A percentile compares a stretch with the other conserved stretches of the same genome.
Evolutionary conservation across 2,888 invertebrate species (phyloP).

Genomic region (Mesorhabditis spiculigera): DNA sequence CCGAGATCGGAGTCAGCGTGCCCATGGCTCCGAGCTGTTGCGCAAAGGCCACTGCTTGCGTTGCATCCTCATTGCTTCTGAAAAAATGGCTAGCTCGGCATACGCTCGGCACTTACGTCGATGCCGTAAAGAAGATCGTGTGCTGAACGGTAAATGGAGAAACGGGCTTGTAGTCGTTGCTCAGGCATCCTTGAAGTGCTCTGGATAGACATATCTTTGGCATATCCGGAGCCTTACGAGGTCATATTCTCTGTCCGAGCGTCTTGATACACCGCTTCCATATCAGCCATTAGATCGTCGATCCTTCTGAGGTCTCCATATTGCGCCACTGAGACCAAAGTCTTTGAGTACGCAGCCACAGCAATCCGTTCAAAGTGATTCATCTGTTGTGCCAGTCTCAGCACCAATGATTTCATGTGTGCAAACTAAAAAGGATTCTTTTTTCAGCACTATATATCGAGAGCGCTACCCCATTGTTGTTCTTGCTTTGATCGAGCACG

Average conservation of each 20-base stretch:
- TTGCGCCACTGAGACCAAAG: not conserved
- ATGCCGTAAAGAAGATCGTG: too few relatives aligned
- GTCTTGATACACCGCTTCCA: not conserved
- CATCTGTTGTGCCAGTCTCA: not conserved
- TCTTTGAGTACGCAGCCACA: not conserved
- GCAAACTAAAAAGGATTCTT: not conserved
- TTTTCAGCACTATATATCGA: not conserved
- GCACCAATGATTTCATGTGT: not conserved
- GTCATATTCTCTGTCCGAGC: too few relatives aligned
- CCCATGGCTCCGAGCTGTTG: not conserved
- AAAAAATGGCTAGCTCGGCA: not conserved
- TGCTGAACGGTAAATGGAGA: too few relatives aligned
- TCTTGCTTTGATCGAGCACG: not conserved
- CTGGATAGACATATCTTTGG: too few relatives aligned
- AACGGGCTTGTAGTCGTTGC: too few relatives aligned
- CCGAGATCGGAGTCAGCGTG: not conserved
- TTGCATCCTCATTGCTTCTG: not conserved
- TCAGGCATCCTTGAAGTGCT: too few relatives aligned
- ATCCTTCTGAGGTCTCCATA: not conserved
- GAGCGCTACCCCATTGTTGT: too few relatives aligned
- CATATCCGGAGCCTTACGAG: too few relatives aligned
- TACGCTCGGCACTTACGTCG: too few relatives aligned
- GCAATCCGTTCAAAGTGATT: conserved; percentile 1
- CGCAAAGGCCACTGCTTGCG: not conserved
- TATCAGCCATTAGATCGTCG: not conserved